These are phyloP conservation scores for Noctua janthina DNA, from an alignment of 2,888 invertebrate genomes.

Conservation along the genomic window DNA sequence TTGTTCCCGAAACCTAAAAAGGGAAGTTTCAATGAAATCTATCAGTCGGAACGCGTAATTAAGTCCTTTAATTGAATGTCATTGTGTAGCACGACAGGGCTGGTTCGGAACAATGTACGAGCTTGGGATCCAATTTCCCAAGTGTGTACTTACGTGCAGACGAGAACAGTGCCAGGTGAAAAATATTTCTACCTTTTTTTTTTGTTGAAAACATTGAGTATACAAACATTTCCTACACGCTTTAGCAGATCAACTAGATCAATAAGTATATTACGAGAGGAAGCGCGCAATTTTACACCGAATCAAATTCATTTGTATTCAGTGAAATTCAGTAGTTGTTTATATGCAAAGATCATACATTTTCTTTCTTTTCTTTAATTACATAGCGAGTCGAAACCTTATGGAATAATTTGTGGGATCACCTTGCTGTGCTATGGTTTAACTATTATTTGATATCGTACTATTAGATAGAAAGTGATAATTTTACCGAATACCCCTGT, in stretches of 20 bases:
- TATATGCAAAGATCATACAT: too few relatives aligned
- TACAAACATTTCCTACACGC: background rate
- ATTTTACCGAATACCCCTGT: too few relatives aligned
- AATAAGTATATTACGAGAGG: background rate
- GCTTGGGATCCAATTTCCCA: constrained; percentile 51
- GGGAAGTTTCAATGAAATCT: constrained; percentile 25
- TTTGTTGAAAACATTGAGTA: background rate
- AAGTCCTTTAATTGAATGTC: constrained; percentile 56
- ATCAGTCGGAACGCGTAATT: constrained; percentile 56
- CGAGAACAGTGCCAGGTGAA: constrained; percentile 24
- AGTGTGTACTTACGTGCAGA: constrained; percentile 37
- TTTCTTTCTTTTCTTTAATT: too few relatives aligned
- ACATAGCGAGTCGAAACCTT: too few relatives aligned
- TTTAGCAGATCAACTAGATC: background rate
- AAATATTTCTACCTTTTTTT: constrained; percentile 26
- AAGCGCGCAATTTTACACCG: background rate
- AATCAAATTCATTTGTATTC: background rate
- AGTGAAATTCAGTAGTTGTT: background rate
- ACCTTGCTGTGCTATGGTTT: too few relatives aligned
- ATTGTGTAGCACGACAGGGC: constrained; percentile 39
- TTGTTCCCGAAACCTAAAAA: constrained; percentile 1
- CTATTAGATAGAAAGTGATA: too few relatives aligned
- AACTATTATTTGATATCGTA: too few relatives aligned
- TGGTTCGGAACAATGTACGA: constrained; percentile 46
- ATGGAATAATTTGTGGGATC: too few relatives aligned